Evolutionary conservation across 2,888 invertebrate genomes (phyloP).

Genomic region (Physocephala rufipes): DNA sequence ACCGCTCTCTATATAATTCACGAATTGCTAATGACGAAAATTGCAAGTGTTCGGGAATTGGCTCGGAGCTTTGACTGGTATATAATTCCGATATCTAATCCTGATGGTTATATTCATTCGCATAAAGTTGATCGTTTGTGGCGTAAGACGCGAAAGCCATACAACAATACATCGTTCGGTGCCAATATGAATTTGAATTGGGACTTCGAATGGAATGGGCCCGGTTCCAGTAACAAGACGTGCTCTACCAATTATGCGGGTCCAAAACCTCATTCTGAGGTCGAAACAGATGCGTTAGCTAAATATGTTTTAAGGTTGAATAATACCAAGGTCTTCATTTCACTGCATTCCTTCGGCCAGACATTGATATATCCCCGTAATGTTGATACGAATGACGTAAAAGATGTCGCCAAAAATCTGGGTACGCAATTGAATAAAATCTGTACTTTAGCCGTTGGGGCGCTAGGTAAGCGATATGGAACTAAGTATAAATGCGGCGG

Average conservation of each 20-base stretch:
- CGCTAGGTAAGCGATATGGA: conserved; percentile 61
- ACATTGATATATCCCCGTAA: conserved; percentile 75
- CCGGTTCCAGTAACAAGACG: conserved; percentile 66
- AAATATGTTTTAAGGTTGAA: not conserved
- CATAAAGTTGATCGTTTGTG: conserved; percentile 73
- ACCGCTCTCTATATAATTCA: conserved; percentile 72
- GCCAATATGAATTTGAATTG: conserved; percentile 75
- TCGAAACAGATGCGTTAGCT: conserved; percentile 62
- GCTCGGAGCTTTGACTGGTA: conserved; percentile 76
- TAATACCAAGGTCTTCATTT: conserved; percentile 69
- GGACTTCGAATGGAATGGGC: conserved; percentile 72
- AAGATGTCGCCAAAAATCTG: conserved; percentile 68
- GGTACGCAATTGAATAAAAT: conserved; percentile 67
- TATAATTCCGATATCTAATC: conserved; percentile 76
- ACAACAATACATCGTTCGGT: conserved; percentile 66
- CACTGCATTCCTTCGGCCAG: conserved; percentile 81
- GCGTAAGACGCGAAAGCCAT: conserved; percentile 72
- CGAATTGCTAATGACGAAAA: conserved; percentile 70
- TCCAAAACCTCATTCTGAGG: conserved; percentile 69
- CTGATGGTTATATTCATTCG: conserved; percentile 64
- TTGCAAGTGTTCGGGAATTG: conserved; percentile 66
- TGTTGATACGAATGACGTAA: conserved; percentile 66
- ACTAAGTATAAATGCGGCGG: conserved; percentile 65
- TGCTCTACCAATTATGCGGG: conserved; percentile 68
- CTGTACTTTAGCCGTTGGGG: conserved; percentile 51